phyloP scores from a whole-genome alignment of 2,113 vertebrate species.

The Pelobates fuscus region DNA sequence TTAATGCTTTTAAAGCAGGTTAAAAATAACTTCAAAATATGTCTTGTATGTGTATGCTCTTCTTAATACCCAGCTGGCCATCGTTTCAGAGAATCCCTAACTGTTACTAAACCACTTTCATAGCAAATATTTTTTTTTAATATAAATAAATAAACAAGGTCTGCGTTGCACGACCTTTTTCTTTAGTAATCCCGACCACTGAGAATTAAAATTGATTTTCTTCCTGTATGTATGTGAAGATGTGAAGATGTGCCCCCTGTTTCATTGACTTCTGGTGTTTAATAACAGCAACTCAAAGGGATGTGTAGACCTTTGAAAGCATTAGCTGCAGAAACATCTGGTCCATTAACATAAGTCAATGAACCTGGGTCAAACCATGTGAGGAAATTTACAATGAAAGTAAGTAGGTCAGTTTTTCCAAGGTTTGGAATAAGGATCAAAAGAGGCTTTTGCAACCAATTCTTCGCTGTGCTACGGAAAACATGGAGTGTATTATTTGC shows the following conservation, averaged over 20 bases:
- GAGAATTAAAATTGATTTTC: conserved; percentile 46
- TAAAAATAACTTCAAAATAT: too few relatives aligned
- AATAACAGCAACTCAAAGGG: conserved; percentile 5
- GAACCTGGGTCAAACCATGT: conserved; percentile 19
- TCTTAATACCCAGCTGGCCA: too few relatives aligned
- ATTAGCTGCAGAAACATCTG: conserved; percentile 29
- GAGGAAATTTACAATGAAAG: conserved; percentile 7
- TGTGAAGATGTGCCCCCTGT: background rate
- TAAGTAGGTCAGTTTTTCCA: conserved; percentile 19
- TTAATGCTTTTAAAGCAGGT: too few relatives aligned
- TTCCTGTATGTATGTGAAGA: conserved; percentile 17
- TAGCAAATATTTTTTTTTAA: background rate
- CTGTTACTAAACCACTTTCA: background rate
- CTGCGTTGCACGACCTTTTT: conserved; percentile 24
- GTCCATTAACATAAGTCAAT: conserved; percentile 42
- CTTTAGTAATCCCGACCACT: conserved; percentile 30
- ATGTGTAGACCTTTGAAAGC: conserved; percentile 24
- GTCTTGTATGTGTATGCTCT: too few relatives aligned
- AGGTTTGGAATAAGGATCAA: background rate
- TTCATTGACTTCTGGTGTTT: conserved; percentile 27
- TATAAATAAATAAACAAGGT: conserved; percentile 23
- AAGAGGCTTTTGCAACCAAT: background rate
- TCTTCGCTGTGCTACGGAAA: background rate
- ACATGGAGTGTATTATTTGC: background rate
- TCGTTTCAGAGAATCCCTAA: background rate